Conservation (phyloP, 1,140 invertebrate genomes). For the Sarcophaga peregrina region DNA sequence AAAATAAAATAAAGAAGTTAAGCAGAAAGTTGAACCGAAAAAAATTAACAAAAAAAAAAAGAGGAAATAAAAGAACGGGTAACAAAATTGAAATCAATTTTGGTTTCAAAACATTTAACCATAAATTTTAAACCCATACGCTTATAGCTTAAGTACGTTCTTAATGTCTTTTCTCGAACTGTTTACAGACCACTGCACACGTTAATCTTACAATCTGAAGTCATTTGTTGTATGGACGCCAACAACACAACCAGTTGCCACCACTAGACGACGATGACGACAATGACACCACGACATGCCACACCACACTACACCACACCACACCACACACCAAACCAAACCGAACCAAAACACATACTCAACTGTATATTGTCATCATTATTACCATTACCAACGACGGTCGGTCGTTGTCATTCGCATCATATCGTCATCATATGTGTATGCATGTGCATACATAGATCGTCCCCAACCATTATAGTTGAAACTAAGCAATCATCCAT, state of each 20-base stretch:
- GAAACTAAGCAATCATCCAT: neutral
- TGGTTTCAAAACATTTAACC: constrained; percentile 23
- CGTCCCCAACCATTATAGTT: neutral
- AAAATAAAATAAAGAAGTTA: too few species aligned
- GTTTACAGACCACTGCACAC: constrained; percentile 36
- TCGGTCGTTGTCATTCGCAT: too few species aligned
- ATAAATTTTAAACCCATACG: constrained; percentile 24
- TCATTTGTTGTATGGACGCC: constrained; percentile 36
- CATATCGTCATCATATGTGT: too few species aligned
- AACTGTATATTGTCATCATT: neutral
- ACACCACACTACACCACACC: neutral
- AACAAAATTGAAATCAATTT: constrained; percentile 25
- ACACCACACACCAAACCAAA: neutral
- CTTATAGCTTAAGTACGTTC: constrained; percentile 31
- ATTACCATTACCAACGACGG: too few species aligned
- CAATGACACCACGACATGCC: neutral
- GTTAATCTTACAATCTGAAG: constrained; percentile 39
- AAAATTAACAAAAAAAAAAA: too few species aligned
- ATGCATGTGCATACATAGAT: neutral
- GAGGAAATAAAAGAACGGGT: too few species aligned
- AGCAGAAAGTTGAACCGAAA: too few species aligned
- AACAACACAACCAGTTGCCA: neutral
- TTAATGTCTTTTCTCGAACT: constrained; percentile 28
- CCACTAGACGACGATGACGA: neutral
- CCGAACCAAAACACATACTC: neutral